Evolutionary conservation across 2,797 vertebrate species (phyloP).

Genomic region (Amniataba percoides): DNA sequence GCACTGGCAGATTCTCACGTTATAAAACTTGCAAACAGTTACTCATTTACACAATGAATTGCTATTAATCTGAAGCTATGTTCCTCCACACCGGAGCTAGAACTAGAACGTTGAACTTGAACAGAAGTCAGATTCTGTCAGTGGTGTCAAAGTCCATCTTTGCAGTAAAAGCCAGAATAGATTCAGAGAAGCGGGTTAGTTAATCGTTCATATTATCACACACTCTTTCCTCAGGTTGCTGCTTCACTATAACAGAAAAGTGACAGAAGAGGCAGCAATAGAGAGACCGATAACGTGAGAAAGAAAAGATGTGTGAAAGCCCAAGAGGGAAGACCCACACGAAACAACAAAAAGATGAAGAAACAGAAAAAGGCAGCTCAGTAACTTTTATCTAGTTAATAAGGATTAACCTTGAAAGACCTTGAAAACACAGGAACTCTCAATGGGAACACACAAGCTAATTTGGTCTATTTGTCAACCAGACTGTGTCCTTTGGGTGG

Average conservation of each 20-base stretch:
- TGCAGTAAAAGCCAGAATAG: neutral
- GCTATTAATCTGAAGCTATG: neutral
- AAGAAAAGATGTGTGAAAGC: neutral
- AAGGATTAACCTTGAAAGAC: slow-evolving; percentile 42
- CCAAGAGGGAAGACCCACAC: neutral
- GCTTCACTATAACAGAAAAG: neutral
- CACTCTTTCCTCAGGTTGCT: neutral
- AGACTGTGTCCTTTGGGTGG: neutral
- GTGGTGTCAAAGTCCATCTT: neutral
- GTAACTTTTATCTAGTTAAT: slow-evolving; percentile 23
- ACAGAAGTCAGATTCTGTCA: too few relatives aligned
- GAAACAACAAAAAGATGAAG: too few relatives aligned
- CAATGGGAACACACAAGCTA: slow-evolving; percentile 32
- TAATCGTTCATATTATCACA: neutral
- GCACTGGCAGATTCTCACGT: too few relatives aligned
- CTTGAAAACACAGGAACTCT: slow-evolving; percentile 23
- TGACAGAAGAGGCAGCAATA: neutral
- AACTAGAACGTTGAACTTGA: neutral
- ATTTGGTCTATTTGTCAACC: slow-evolving; percentile 56
- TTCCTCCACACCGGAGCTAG: neutral
- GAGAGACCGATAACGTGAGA: neutral
- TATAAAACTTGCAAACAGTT: too few relatives aligned
- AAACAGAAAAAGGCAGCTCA: slow-evolving; percentile 2
- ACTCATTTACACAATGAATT: neutral
- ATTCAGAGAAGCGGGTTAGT: neutral